phyloP scores from a whole-genome alignment of 1,140 invertebrate genomes.

The Bombus turneri region DNA sequence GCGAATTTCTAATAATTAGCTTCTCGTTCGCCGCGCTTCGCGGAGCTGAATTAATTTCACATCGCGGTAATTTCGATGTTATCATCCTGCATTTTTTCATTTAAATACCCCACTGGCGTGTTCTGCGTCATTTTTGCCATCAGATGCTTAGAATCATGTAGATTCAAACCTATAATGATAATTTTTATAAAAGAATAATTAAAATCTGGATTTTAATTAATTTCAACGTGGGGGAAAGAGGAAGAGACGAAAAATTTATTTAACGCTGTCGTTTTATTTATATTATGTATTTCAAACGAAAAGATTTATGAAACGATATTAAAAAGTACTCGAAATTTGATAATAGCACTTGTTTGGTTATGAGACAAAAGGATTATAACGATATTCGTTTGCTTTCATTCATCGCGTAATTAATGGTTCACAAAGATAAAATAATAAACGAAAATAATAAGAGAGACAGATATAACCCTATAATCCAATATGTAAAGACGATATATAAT shows the following conservation, averaged over 20 bases:
- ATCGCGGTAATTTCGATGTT: conserved; percentile 8
- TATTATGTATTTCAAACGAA: not conserved
- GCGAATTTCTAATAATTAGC: conserved; percentile 25
- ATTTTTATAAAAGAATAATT: not conserved
- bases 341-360: not conserved
- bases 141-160: not conserved
- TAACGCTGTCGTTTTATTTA: not conserved
- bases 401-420: not conserved
- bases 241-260: not conserved
- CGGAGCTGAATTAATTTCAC: conserved; percentile 20
- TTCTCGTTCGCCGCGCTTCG: not conserved
- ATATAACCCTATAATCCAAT: not conserved
- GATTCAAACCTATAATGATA: too few species aligned
- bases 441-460: not conserved
- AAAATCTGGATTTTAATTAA: not conserved
- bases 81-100: not conserved
- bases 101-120: not conserved
- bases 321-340: not conserved
- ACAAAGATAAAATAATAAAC: not conserved
- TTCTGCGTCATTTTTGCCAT: not conserved
- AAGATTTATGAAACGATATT: not conserved
- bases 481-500: not conserved
- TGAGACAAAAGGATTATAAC: too few species aligned
- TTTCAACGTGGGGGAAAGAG: not conserved
- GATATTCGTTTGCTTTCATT: too few species aligned